These are phyloP conservation scores for Hyphantria cunea DNA, from an alignment of 1,140 invertebrate species.

Conservation along the genomic window DNA sequence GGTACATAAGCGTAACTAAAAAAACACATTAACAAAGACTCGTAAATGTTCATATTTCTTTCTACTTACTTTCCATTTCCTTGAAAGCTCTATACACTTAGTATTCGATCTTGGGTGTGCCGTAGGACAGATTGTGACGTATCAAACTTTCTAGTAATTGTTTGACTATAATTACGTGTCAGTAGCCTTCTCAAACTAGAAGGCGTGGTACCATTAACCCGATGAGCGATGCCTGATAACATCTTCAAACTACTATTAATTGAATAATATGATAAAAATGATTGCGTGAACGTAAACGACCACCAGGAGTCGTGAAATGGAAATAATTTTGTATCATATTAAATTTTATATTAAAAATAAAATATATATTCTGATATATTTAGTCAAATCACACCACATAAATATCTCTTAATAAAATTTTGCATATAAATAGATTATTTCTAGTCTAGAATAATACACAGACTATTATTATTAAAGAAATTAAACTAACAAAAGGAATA, in stretches of 20 bases:
- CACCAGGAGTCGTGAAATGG: slow-evolving; percentile 7
- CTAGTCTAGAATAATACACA: no score
- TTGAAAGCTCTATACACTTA: neutral
- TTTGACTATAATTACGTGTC: neutral
- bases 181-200: slow-evolving; percentile 7
- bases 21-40: no score
- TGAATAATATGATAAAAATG: slow-evolving; percentile 12
- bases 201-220: slow-evolving; percentile 21
- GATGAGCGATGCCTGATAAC: slow-evolving; percentile 26
- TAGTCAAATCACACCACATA: no score
- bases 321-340: no score
- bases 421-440: no score
- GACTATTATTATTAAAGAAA: no score
- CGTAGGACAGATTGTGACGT: neutral
- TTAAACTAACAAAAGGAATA: no score
- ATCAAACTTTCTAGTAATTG: neutral
- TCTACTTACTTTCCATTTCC: neutral
- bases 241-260: slow-evolving; percentile 22
- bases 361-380: no score
- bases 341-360: no score
- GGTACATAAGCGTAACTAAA: no score
- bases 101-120: neutral
- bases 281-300: slow-evolving; percentile 1
- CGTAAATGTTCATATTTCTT: neutral
- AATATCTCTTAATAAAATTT: no score